Conservation (phyloP, 2,888 invertebrate species). For the Xanthia icteritia region DNA sequence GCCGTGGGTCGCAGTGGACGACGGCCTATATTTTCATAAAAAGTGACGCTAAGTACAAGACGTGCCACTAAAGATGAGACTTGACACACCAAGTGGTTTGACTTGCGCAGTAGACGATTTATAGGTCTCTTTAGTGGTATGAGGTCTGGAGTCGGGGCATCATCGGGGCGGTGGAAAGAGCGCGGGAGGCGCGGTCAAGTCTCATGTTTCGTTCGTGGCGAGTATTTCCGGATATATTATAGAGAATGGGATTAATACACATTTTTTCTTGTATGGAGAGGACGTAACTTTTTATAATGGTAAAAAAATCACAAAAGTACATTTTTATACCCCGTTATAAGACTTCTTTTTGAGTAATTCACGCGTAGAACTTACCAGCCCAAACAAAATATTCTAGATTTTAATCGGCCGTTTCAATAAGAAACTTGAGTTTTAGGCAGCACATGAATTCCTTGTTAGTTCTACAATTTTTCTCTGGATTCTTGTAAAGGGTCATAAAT, state of each 20-base stretch:
- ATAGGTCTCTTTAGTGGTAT: too few species aligned
- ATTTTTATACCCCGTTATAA: neutral
- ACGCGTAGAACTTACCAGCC: neutral
- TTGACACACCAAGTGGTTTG: too few species aligned
- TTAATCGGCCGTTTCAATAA: constrained; percentile 70
- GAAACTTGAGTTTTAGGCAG: constrained; percentile 72
- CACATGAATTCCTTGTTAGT: constrained; percentile 66
- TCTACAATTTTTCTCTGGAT: constrained; percentile 68
- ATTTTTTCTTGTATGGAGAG: neutral
- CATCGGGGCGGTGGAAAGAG: too few species aligned
- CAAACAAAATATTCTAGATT: neutral
- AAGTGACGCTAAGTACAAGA: too few species aligned
- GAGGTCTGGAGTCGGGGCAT: too few species aligned
- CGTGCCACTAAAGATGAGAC: too few species aligned
- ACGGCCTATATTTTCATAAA: neutral
- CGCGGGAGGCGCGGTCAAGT: too few species aligned
- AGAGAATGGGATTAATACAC: constrained; percentile 1
- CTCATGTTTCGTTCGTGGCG: too few species aligned
- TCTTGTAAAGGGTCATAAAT: constrained; percentile 69
- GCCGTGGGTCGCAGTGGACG: too few species aligned
- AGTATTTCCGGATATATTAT: too few species aligned
- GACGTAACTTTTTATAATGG: constrained; percentile 19
- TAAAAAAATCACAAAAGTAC: neutral
- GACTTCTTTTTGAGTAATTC: neutral
- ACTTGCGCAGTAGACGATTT: too few species aligned